Conservation (phyloP, 2,797 vertebrate species). For the Malurus leucopterus region DNA sequence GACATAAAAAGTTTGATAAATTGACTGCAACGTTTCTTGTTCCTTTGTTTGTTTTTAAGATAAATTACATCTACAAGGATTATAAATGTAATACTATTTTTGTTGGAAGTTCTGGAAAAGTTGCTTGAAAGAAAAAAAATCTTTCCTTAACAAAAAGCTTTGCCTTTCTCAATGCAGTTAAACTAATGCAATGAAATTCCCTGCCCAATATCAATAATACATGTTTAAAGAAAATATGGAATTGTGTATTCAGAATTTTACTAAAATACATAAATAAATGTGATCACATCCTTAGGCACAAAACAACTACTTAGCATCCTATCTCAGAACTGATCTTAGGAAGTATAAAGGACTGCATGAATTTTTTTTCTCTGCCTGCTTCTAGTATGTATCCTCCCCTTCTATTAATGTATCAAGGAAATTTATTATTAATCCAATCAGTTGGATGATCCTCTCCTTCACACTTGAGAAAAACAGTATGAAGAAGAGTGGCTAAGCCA, state of each 20-base stretch:
- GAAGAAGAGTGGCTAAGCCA: background rate
- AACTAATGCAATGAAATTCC: background rate
- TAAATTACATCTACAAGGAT: background rate
- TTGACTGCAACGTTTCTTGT: background rate
- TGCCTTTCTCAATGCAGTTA: slow-evolving; percentile 72
- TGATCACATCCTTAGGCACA: slow-evolving; percentile 55
- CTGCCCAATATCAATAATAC: slow-evolving; percentile 64
- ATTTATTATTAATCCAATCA: background rate
- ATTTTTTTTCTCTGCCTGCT: slow-evolving; percentile 73
- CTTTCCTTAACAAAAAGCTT: slow-evolving; percentile 72
- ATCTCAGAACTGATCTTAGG: slow-evolving; percentile 79
- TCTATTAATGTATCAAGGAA: slow-evolving; percentile 75
- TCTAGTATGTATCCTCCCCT: slow-evolving; percentile 64
- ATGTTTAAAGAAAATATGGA: slow-evolving; percentile 55
- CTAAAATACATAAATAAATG: background rate
- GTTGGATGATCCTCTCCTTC: background rate
- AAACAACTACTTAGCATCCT: background rate
- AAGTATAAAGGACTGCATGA: slow-evolving; percentile 80
- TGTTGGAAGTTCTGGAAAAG: slow-evolving; percentile 76
- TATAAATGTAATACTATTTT: slow-evolving; percentile 56
- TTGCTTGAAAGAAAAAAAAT: slow-evolving; percentile 73
- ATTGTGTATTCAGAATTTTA: background rate
- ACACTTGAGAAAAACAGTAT: background rate
- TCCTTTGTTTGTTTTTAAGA: background rate
- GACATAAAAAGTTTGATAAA: background rate